Evolutionary conservation across 2,113 vertebrate genomes (phyloP).

Genomic region (Cyphomyrus discorhynchus): DNA sequence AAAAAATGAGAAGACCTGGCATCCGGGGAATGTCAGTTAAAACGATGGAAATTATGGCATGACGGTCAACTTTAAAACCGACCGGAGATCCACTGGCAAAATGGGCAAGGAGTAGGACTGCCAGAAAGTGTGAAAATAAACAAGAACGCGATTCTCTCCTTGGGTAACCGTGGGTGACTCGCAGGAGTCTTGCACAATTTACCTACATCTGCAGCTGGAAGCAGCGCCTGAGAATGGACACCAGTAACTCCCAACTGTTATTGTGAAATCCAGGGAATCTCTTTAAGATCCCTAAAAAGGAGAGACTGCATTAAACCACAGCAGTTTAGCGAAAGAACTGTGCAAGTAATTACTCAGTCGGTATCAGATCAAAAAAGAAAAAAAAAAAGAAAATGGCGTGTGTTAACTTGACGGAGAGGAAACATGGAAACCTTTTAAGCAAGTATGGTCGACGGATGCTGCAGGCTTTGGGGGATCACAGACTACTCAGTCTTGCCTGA

Average conservation of each 20-base stretch:
- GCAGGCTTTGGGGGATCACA: constrained; percentile 31
- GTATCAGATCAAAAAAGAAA: constrained; percentile 47
- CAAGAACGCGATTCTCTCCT: neutral
- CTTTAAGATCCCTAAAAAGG: constrained; percentile 63
- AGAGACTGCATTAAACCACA: constrained; percentile 59
- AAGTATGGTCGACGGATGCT: neutral
- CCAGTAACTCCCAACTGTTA: constrained; percentile 3
- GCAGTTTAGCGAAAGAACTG: constrained; percentile 65
- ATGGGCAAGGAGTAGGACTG: neutral
- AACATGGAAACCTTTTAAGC: constrained; percentile 28
- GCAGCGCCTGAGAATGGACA: neutral
- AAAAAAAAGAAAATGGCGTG: constrained; percentile 52
- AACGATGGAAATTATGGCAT: neutral
- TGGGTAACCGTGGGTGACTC: neutral
- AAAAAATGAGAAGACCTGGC: constrained; percentile 51
- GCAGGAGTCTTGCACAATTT: neutral
- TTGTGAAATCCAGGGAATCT: constrained; percentile 61
- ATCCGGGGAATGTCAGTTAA: constrained; percentile 11
- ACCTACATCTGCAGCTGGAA: neutral
- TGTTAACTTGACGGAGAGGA: constrained; percentile 50
- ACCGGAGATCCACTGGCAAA: neutral
- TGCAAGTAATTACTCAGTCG: constrained; percentile 54
- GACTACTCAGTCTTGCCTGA: constrained; percentile 38
- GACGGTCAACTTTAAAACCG: neutral
- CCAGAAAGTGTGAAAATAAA: neutral